Percentiles rank a stretch among this genome's conserved stretches.
phyloP scores from a whole-genome alignment of 2,888 invertebrate species.

The Lithophane socia region DNA sequence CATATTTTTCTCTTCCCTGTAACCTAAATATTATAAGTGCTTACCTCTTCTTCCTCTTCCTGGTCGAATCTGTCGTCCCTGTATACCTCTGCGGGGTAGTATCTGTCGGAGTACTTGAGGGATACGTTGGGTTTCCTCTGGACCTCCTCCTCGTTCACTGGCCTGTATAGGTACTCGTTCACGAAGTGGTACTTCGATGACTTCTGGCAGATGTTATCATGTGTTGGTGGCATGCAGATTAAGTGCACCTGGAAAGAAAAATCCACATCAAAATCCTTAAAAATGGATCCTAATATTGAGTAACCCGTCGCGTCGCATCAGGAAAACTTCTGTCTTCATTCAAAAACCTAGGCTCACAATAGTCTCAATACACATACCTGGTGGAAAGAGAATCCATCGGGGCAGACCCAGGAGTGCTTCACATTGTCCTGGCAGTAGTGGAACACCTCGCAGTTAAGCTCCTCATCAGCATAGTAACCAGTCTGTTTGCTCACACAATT shows the following conservation, averaged over 20 bases:
- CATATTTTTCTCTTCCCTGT: background rate
- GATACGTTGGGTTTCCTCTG: slow-evolving; percentile 95
- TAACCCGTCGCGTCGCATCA: background rate
- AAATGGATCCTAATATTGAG: background rate
- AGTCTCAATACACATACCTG: slow-evolving; percentile 88
- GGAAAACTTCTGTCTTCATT: background rate
- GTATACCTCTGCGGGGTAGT: slow-evolving; percentile 95
- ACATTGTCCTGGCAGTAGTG: slow-evolving; percentile 98
- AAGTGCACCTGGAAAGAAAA: slow-evolving; percentile 93
- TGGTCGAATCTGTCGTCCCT: slow-evolving; percentile 91
- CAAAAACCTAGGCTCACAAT: background rate
- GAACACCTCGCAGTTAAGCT: slow-evolving; percentile 97
- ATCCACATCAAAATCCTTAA: background rate
- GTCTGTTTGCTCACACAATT: slow-evolving; percentile 95
- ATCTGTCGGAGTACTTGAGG: slow-evolving; percentile 95
- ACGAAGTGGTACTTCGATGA: slow-evolving; percentile 97
- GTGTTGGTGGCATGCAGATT: slow-evolving; percentile 97
- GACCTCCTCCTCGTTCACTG: slow-evolving; percentile 95
- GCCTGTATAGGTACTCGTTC: slow-evolving; percentile 97
- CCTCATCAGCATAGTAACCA: slow-evolving; percentile 97
- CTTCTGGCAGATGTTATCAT: slow-evolving; percentile 96
- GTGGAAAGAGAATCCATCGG: slow-evolving; percentile 97
- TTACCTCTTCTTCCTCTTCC: slow-evolving; percentile 86
- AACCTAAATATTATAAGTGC: background rate
- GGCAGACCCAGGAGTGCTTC: slow-evolving; percentile 98